Evolutionary conservation across 2,113 vertebrate genomes (phyloP).

Genomic region (Thamnaconus septentrionalis): DNA sequence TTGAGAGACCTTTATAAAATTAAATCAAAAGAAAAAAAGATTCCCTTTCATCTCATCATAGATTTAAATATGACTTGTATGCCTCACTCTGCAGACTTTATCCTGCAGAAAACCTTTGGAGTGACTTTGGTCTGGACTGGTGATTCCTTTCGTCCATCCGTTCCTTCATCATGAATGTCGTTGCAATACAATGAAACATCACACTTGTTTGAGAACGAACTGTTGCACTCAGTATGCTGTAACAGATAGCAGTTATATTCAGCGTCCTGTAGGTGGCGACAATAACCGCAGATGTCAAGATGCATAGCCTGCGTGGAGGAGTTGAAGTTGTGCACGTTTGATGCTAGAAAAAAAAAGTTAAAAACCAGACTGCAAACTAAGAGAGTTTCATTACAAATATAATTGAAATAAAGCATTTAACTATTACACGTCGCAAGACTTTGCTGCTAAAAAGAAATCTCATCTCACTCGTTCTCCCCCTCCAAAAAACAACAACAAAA

Average conservation of each 20-base stretch:
- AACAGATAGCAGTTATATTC: constrained; percentile 36
- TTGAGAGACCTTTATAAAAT: constrained; percentile 48
- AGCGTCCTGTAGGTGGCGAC: constrained; percentile 32
- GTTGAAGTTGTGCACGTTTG: constrained; percentile 12
- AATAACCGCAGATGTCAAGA: background rate
- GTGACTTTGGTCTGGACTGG: constrained; percentile 29
- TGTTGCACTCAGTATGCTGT: background rate
- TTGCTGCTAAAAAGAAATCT: too few species aligned
- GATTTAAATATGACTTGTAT: constrained; percentile 19
- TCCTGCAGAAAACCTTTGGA: constrained; percentile 20
- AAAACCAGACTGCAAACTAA: too few species aligned
- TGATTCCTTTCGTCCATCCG: background rate
- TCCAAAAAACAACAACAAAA: constrained; percentile 20
- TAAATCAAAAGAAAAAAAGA: constrained; percentile 49
- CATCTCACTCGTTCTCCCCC: too few species aligned
- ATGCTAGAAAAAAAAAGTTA: background rate
- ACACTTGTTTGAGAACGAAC: background rate
- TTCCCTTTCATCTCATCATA: constrained; percentile 63
- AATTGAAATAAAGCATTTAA: too few species aligned
- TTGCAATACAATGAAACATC: background rate
- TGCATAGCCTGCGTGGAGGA: background rate
- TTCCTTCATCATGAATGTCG: too few species aligned
- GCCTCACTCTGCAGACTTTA: constrained; percentile 2
- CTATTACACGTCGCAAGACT: too few species aligned
- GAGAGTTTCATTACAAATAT: too few species aligned